These are phyloP conservation scores for Ips nitidus DNA, from an alignment of 1,140 invertebrate genomes.

Conservation along the genomic window DNA sequence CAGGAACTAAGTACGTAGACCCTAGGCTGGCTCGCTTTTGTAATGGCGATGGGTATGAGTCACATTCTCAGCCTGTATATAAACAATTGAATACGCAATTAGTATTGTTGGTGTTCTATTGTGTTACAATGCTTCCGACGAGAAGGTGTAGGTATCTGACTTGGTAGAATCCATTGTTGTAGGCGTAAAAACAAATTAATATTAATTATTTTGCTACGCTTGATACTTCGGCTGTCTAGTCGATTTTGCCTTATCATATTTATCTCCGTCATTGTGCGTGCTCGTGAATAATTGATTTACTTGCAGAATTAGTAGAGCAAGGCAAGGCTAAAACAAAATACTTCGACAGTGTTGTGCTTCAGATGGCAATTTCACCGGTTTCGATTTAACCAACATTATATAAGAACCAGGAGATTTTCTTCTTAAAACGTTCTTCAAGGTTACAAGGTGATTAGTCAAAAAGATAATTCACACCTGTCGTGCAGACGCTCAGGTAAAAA, in stretches of 20 bases:
- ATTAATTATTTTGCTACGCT: no score
- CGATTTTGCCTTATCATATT: not conserved
- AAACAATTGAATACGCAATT: slow-evolving; percentile 4
- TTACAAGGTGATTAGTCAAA: not conserved
- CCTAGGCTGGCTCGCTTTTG: not conserved
- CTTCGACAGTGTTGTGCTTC: no score
- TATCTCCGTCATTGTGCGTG: not conserved
- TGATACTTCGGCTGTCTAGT: no score
- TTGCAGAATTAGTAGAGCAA: not conserved
- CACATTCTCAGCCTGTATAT: not conserved
- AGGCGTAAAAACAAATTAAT: no score
- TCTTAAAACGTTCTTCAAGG: not conserved
- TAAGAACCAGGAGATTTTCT: not conserved
- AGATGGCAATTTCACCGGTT: no score
- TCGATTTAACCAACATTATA: no score
- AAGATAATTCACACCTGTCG: not conserved
- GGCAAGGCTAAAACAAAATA: no score
- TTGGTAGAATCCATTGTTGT: no score
- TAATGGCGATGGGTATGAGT: slow-evolving; percentile 1
- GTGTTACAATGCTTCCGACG: slow-evolving; percentile 1
- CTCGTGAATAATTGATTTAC: no score
- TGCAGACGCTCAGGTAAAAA: slow-evolving; percentile 5
- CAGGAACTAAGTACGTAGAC: slow-evolving; percentile 4
- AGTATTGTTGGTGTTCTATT: slow-evolving; percentile 6
- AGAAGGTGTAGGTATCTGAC: not conserved